Percentiles rank a stretch among this genome's conserved stretches.
Conservation (phyloP, 2,797 vertebrate genomes). For the Bucorvus abyssinicus region DNA sequence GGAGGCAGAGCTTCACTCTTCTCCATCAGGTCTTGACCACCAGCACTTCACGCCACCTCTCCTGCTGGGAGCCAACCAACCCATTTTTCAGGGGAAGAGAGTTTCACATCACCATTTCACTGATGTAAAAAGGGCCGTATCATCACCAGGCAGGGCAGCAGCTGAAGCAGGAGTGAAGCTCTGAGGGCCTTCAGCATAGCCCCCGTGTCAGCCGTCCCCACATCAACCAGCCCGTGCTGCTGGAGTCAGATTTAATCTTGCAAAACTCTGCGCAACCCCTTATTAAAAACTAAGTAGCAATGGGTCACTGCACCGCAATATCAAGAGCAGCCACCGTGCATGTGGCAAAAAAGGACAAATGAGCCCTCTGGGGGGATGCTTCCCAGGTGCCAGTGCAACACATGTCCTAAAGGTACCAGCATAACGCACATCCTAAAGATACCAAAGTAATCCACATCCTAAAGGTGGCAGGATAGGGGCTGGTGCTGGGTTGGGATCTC, state of each 20-base stretch:
- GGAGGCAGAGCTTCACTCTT: not conserved
- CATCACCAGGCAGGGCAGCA: not conserved
- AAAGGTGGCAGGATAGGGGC: not conserved
- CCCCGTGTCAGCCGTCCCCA: not conserved
- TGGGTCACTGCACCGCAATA: fast-evolving
- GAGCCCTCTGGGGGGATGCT: not conserved
- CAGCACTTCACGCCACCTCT: fast-evolving
- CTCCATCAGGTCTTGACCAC: not conserved
- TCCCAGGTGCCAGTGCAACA: not conserved
- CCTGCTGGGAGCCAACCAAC: not conserved
- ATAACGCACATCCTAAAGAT: not conserved
- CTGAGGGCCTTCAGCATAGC: not conserved
- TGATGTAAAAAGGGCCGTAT: not conserved
- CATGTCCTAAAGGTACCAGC: not conserved
- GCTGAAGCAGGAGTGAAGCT: not conserved
- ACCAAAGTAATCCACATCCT: fast-evolving
- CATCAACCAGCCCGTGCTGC: fast-evolving
- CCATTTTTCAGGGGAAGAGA: not conserved
- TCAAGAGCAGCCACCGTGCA: not conserved
- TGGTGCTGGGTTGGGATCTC: not conserved
- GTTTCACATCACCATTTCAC: not conserved
- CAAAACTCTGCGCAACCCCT: not conserved
- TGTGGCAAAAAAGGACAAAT: not conserved
- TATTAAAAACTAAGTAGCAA: not conserved
- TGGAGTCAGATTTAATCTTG: not conserved